phyloP scores from a whole-genome alignment of 37 sponge, comb jelly and placozoan genomes.

The Bolinopsis microptera region DNA sequence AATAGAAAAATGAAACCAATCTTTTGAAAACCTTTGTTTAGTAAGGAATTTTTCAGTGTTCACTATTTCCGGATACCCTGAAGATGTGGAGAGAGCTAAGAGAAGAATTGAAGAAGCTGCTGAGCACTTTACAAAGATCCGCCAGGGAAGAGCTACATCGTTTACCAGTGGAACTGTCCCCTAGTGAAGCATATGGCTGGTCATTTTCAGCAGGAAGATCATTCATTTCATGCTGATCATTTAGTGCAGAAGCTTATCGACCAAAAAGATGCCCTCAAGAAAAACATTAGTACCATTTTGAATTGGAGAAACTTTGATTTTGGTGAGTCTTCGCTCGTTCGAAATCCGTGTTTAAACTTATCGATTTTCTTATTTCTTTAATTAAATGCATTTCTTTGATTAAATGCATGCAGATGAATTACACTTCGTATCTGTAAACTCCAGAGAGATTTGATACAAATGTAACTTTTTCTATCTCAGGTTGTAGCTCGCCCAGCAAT shows the following conservation, averaged over 20 bases:
- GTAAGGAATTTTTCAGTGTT: slow-evolving; percentile 69
- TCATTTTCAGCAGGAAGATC: too few relatives aligned
- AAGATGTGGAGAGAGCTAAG: slow-evolving; percentile 88
- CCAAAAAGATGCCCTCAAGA: background rate
- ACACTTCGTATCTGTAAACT: too few relatives aligned
- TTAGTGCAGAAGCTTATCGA: background rate
- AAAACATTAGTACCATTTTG: too few relatives aligned
- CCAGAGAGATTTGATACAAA: background rate
- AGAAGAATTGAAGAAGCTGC: slow-evolving; percentile 89
- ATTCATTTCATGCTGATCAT: background rate
- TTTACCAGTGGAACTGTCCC: background rate
- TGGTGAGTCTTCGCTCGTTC: background rate
- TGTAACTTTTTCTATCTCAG: background rate
- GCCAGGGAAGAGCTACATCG: slow-evolving; percentile 71
- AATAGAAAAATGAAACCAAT: too few relatives aligned
- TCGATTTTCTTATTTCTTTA: too few relatives aligned
- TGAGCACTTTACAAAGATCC: slow-evolving; percentile 94
- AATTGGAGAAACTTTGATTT: background rate
- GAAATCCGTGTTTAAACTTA: background rate
- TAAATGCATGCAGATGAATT: too few relatives aligned
- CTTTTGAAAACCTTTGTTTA: background rate
- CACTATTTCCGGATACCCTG: slow-evolving; percentile 89
- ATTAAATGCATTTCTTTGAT: too few relatives aligned
- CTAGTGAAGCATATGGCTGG: background rate
- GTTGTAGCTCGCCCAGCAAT: background rate